Evolutionary conservation across 2,113 vertebrate genomes (phyloP).

Genomic region (Merops nubicus): DNA sequence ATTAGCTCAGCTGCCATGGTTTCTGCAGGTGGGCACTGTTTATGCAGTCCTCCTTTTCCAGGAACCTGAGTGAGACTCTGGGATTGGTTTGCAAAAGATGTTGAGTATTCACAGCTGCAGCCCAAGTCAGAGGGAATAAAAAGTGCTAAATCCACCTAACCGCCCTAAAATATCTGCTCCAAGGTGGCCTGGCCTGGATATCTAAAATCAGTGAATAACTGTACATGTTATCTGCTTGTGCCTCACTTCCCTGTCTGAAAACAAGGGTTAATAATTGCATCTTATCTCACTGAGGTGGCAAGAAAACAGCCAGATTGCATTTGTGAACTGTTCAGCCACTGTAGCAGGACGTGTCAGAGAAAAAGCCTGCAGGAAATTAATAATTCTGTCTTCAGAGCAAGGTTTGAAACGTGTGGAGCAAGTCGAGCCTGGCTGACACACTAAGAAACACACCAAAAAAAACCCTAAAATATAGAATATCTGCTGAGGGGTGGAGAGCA

Average conservation of each 20-base stretch:
- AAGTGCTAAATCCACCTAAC: neutral
- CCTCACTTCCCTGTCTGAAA: neutral
- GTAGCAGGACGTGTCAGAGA: neutral
- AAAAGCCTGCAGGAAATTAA: conserved; percentile 16
- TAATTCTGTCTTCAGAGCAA: neutral
- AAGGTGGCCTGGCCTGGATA: neutral
- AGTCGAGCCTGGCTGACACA: neutral
- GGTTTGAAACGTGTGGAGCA: neutral
- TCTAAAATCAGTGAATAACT: neutral
- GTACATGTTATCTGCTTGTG: neutral
- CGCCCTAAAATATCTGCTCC: neutral
- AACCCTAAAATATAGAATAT: neutral
- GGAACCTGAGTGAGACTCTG: neutral
- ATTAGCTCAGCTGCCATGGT: neutral
- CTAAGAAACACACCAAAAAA: neutral
- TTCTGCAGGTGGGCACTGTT: neutral
- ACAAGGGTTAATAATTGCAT: neutral
- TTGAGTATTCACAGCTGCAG: neutral
- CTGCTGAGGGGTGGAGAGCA: neutral
- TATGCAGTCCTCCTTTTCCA: neutral
- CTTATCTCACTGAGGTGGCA: neutral
- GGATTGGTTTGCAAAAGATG: neutral
- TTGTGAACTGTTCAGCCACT: neutral
- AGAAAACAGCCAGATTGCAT: neutral
- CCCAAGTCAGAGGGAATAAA: neutral